Conservation (phyloP, 2,888 invertebrate species). For the Sceliomorpha sp. region DNA sequence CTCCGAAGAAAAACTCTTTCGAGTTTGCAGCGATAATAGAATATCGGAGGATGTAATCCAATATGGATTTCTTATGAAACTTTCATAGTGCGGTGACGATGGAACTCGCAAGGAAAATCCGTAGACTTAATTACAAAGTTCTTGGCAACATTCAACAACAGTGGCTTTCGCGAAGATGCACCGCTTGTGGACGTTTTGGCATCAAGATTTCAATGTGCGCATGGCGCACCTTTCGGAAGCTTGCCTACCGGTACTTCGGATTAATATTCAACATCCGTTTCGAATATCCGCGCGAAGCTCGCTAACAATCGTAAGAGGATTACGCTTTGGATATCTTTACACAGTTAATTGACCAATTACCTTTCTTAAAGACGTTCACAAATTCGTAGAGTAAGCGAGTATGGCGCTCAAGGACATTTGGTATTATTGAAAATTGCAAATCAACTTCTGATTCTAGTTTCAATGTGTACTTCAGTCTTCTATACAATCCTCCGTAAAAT, state of each 20-base stretch:
- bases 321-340: constrained; percentile 16
- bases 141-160: background rate
- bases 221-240: background rate
- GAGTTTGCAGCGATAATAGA: background rate
- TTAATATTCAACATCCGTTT: constrained; percentile 17
- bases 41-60: background rate
- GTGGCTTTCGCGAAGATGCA: background rate
- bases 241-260: background rate
- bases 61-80: constrained; percentile 7
- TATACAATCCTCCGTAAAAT: no score
- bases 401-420: no score
- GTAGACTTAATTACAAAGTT: constrained; percentile 6
- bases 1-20: background rate
- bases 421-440: no score
- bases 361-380: constrained; percentile 9
- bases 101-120: background rate
- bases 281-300: constrained; percentile 8
- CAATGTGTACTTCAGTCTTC: no score
- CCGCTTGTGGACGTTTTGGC: background rate
- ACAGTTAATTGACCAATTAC: constrained; percentile 17
- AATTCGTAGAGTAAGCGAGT: no score
- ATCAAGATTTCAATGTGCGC: background rate
- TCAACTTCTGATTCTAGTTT: no score
- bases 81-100: background rate
- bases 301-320: constrained; percentile 22